phyloP scores from a whole-genome alignment of 2,888 invertebrate species.

The Lepeophtheirus nordmannii region DNA sequence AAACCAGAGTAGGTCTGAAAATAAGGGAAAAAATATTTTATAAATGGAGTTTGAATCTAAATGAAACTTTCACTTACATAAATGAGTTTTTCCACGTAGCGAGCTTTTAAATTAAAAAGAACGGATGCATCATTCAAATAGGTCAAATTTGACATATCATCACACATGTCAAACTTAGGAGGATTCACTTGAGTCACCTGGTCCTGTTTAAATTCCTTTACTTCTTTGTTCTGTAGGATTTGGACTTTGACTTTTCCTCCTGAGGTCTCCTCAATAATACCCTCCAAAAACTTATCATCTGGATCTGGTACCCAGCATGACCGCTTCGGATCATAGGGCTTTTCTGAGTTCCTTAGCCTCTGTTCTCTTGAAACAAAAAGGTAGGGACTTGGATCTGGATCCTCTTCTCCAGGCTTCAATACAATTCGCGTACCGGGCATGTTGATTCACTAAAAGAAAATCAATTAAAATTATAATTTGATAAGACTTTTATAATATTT shows the following conservation, averaged over 20 bases:
- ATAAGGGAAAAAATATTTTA: neutral
- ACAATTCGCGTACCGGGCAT: conserved; percentile 45
- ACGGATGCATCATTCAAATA: conserved; percentile 88
- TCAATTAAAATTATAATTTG: neutral
- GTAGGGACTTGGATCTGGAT: conserved; percentile 89
- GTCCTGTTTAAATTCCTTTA: conserved; percentile 67
- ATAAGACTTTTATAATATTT: neutral
- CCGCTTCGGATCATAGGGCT: conserved; percentile 58
- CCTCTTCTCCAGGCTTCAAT: conserved; percentile 32
- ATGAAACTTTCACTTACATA: conserved; percentile 60
- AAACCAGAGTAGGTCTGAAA: conserved; percentile 95
- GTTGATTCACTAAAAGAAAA: conserved; percentile 34
- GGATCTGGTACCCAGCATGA: conserved; percentile 41
- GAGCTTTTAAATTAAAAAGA: conserved; percentile 82
- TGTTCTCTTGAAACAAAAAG: conserved; percentile 86
- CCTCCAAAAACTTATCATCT: conserved; percentile 40
- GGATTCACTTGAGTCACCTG: conserved; percentile 85
- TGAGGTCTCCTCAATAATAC: conserved; percentile 93
- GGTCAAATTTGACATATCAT: conserved; percentile 91
- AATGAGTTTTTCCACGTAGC: conserved; percentile 80
- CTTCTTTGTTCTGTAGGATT: conserved; percentile 11
- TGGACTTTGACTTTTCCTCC: conserved; percentile 86
- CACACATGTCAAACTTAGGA: conserved; percentile 47
- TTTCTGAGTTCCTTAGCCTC: conserved; percentile 92
- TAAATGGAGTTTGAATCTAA: neutral